phyloP scores from a whole-genome alignment of 2,113 vertebrate genomes.

The Trogon surrucura region DNA sequence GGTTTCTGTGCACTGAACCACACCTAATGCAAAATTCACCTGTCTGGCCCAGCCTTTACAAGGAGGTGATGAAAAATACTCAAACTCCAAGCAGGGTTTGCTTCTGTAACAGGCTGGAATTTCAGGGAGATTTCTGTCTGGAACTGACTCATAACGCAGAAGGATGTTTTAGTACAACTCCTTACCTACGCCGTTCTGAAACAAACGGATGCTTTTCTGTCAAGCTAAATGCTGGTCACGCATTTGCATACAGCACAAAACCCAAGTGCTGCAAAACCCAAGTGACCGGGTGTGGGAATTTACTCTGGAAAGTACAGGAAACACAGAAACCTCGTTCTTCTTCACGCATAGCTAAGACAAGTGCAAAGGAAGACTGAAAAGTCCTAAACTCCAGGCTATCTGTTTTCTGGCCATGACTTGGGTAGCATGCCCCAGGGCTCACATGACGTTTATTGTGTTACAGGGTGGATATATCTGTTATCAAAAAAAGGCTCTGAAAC shows the following conservation, averaged over 20 bases:
- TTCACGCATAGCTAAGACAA: neutral
- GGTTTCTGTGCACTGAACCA: conserved; percentile 41
- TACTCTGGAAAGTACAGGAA: conserved; percentile 54
- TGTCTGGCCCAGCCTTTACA: neutral
- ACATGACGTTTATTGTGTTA: neutral
- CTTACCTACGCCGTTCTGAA: conserved; percentile 18
- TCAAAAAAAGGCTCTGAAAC: neutral
- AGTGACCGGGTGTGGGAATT: neutral
- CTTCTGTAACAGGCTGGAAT: neutral
- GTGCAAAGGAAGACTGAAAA: neutral
- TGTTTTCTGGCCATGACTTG: neutral
- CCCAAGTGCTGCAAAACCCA: neutral
- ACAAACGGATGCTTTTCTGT: neutral
- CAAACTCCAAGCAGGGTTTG: neutral
- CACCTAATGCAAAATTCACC: conserved; percentile 19
- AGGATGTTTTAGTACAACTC: neutral
- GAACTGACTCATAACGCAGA: conserved; percentile 5
- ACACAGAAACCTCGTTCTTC: neutral
- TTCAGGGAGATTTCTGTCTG: conserved; percentile 34
- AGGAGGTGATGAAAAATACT: neutral
- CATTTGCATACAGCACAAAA: conserved; percentile 27
- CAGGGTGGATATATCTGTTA: neutral
- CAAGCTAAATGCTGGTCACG: neutral
- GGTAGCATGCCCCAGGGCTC: neutral
- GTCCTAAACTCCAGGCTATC: neutral